Evolutionary conservation across 2,888 invertebrate species (phyloP).

Genomic region (Hydroisotoma schaefferi): DNA sequence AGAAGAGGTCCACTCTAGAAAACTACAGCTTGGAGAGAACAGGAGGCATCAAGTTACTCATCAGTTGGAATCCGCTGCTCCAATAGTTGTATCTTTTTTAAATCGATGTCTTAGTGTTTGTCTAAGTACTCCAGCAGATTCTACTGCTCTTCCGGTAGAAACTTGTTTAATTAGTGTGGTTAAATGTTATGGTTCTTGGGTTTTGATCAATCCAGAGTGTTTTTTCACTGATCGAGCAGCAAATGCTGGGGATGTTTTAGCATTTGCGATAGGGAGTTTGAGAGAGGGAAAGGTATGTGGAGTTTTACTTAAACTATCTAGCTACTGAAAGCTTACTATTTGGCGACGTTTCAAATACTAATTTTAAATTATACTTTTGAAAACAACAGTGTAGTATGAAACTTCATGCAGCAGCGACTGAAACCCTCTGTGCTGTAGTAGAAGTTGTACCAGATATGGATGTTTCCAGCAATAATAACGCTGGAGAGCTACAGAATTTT

Average conservation of each 20-base stretch:
- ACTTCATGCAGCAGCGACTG: slow-evolving; percentile 85
- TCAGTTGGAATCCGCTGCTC: slow-evolving; percentile 61
- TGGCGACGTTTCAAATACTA: neutral
- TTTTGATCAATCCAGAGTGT: slow-evolving; percentile 45
- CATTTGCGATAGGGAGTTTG: slow-evolving; percentile 39
- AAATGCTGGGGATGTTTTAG: slow-evolving; percentile 28
- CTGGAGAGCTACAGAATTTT: slow-evolving; percentile 63
- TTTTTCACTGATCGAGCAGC: slow-evolving; percentile 40
- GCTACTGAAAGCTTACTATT: too few relatives aligned
- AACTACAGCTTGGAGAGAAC: slow-evolving; percentile 79
- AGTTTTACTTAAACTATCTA: neutral
- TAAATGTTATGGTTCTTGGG: slow-evolving; percentile 47
- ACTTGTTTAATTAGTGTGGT: slow-evolving; percentile 39
- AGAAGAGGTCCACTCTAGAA: slow-evolving; percentile 85
- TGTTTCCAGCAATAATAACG: slow-evolving; percentile 54
- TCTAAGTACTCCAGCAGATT: slow-evolving; percentile 19
- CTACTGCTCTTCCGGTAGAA: slow-evolving; percentile 33
- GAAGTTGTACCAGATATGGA: slow-evolving; percentile 69
- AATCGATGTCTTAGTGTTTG: slow-evolving; percentile 36
- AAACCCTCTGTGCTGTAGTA: slow-evolving; percentile 81
- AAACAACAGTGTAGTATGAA: slow-evolving; percentile 50
- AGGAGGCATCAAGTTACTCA: slow-evolving; percentile 77
- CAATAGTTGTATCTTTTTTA: slow-evolving; percentile 73
- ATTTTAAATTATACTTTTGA: neutral
- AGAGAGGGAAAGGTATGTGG: slow-evolving; percentile 41